Evolutionary conservation across 2,113 vertebrate genomes (phyloP).

Genomic region (Phalacrocorax pelagicus): DNA sequence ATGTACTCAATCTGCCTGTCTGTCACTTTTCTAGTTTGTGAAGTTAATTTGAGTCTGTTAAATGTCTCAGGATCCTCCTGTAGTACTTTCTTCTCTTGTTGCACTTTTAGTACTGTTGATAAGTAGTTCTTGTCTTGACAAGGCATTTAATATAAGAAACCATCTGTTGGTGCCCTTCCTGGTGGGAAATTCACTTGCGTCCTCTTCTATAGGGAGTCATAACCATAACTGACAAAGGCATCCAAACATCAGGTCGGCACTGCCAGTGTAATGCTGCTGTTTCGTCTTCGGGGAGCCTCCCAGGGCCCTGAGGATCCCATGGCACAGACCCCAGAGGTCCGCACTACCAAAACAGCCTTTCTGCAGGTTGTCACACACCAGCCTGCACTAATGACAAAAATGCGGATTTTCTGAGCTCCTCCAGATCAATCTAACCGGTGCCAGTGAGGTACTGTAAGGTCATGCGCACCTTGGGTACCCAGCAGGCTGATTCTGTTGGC

Average conservation of each 20-base stretch:
- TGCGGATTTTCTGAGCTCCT: not conserved
- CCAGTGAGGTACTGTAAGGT: not conserved
- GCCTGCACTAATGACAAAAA: not conserved
- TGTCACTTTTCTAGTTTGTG: not conserved
- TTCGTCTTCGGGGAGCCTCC: not conserved
- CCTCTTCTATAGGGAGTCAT: not conserved
- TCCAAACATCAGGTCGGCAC: not conserved
- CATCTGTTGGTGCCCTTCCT: not conserved
- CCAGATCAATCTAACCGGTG: not conserved
- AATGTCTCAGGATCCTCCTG: not conserved
- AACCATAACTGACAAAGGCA: not conserved
- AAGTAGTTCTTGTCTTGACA: not conserved
- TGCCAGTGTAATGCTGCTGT: not conserved
- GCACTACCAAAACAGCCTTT: not conserved
- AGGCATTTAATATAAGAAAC: not conserved
- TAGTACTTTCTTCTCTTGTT: not conserved
- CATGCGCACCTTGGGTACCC: not conserved
- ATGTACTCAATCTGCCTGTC: not conserved
- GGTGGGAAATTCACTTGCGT: not conserved
- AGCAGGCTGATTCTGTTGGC: not conserved
- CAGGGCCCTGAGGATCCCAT: not conserved
- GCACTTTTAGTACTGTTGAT: not conserved
- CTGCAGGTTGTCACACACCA: not conserved
- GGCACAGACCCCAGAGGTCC: not conserved
- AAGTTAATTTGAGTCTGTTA: not conserved